Conservation (phyloP, 2,113 vertebrate genomes). For the Psilopogon haemacephalus region DNA sequence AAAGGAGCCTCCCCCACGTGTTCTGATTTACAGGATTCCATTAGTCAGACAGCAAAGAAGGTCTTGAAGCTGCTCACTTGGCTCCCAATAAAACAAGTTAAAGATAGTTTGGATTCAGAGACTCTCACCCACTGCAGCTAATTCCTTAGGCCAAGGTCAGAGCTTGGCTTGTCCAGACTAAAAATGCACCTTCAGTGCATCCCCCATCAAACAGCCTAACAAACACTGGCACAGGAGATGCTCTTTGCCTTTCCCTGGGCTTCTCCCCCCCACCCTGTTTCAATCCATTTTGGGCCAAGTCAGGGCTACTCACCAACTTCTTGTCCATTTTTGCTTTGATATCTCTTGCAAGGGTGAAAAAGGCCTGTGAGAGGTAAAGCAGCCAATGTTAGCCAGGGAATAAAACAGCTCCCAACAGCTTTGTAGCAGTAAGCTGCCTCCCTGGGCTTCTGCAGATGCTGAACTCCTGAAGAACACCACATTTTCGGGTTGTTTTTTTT, state of each 20-base stretch:
- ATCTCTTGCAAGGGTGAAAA: constrained; percentile 97
- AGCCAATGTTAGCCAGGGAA: background rate
- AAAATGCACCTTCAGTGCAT: background rate
- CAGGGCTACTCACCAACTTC: constrained; percentile 87
- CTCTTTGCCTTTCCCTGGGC: background rate
- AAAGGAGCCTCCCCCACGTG: fast-evolving
- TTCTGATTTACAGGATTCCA: fast-evolving
- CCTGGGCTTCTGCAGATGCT: fast-evolving
- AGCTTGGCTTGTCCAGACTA: background rate
- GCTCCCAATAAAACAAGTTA: background rate
- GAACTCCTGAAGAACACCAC: fast-evolving
- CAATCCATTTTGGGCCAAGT: fast-evolving
- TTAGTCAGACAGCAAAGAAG: background rate
- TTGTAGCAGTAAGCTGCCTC: background rate
- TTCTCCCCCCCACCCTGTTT: background rate
- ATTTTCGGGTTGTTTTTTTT: fast-evolving
- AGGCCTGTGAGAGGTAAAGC: constrained; percentile 77
- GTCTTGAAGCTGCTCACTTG: background rate
- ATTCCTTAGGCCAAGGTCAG: background rate
- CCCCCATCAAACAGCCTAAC: background rate
- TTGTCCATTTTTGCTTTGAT: constrained; percentile 99
- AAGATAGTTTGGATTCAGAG: background rate
- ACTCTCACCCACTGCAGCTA: background rate
- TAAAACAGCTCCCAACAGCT: background rate
- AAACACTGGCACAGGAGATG: background rate